Evolutionary conservation across 2,113 vertebrate genomes (phyloP).

Genomic region (Turnix velox): DNA sequence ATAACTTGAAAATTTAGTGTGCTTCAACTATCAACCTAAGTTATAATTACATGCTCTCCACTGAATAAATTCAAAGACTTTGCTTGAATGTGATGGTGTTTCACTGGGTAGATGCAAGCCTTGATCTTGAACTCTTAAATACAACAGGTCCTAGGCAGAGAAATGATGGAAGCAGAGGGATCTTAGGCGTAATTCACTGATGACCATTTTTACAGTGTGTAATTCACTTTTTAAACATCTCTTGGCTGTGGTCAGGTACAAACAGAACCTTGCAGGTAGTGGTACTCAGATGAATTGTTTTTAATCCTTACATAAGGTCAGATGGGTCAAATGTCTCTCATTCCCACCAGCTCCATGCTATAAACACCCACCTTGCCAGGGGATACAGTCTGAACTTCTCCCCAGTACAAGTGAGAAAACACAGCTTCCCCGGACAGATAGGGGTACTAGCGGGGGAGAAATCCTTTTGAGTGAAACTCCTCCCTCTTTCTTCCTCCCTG

Average conservation of each 20-base stretch:
- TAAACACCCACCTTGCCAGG: accelerated
- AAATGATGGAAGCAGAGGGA: not conserved
- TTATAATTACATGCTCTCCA: not conserved
- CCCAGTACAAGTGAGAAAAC: too few species aligned
- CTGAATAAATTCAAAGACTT: not conserved
- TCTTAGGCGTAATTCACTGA: not conserved
- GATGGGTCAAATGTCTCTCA: not conserved
- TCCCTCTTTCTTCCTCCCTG: constrained; percentile 30
- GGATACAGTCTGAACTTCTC: not conserved
- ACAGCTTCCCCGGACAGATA: too few species aligned
- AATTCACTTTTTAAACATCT: not conserved
- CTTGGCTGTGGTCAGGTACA: accelerated
- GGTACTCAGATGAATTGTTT: not conserved
- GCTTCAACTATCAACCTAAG: not conserved
- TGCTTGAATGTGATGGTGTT: not conserved
- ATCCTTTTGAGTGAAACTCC: not conserved
- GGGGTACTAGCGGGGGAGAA: not conserved
- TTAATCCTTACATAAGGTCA: not conserved
- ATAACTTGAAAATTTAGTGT: not conserved
- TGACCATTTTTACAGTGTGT: not conserved
- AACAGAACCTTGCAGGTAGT: not conserved
- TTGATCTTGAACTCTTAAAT: not conserved
- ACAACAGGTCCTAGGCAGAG: not conserved
- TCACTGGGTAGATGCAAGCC: not conserved
- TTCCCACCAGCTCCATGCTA: not conserved